Conservation (phyloP, 2,888 invertebrate species). For the Cheilosia scutellata region DNA sequence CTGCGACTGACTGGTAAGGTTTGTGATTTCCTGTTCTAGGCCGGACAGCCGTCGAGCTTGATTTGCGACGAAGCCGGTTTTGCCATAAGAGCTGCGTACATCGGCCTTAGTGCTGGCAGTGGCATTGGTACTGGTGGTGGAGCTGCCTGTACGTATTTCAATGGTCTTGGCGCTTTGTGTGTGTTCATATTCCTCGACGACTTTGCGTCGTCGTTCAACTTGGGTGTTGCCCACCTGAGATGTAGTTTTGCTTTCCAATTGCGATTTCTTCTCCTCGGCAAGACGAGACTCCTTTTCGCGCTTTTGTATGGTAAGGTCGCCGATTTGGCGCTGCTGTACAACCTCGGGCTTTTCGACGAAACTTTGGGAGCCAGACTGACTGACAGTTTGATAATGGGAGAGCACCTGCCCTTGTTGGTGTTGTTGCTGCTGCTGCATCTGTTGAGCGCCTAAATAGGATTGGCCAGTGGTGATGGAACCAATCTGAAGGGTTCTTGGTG, state of each 20-base stretch:
- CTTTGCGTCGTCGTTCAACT: constrained; percentile 87
- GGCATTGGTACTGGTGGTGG: constrained; percentile 79
- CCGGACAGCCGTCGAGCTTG: constrained; percentile 83
- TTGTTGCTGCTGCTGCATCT: constrained; percentile 77
- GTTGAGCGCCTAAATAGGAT: constrained; percentile 82
- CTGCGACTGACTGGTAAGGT: constrained; percentile 82
- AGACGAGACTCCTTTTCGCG: constrained; percentile 84
- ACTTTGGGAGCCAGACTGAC: constrained; percentile 84
- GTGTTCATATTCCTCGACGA: constrained; percentile 88
- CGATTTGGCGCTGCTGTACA: constrained; percentile 85
- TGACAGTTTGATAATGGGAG: constrained; percentile 84
- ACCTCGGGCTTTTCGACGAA: constrained; percentile 85
- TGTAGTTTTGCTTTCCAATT: constrained; percentile 83
- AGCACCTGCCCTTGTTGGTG: constrained; percentile 80
- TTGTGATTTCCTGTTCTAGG: constrained; percentile 82
- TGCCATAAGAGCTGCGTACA: constrained; percentile 81
- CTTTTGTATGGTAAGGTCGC: constrained; percentile 85
- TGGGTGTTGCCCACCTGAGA: constrained; percentile 86
- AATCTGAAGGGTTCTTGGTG: constrained; percentile 79
- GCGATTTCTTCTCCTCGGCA: constrained; percentile 83
- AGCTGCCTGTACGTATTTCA: constrained; percentile 85
- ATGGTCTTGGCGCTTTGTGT: constrained; percentile 87
- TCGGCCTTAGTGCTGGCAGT: constrained; percentile 78
- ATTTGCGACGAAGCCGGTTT: constrained; percentile 82
- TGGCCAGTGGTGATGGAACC: constrained; percentile 84